phyloP scores from a whole-genome alignment of 2,888 invertebrate genomes.

The Rhorus exstirpatorius region DNA sequence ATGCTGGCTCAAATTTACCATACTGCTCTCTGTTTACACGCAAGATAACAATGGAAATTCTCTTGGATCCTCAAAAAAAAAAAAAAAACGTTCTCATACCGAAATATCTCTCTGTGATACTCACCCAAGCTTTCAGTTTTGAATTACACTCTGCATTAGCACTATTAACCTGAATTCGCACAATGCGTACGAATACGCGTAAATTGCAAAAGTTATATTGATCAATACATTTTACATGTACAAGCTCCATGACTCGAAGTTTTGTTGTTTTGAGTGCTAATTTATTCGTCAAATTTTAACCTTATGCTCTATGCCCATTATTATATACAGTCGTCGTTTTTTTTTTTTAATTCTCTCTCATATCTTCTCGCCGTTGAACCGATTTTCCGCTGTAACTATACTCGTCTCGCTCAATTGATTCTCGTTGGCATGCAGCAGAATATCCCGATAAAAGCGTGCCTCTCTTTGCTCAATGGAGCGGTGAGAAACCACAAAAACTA shows the following conservation, averaged over 20 bases:
- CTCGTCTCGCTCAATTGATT: slow-evolving; percentile 26
- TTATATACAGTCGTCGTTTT: too few species aligned
- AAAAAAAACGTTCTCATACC: not conserved
- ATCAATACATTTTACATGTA: not conserved
- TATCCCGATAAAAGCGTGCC: slow-evolving; percentile 29
- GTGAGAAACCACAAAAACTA: slow-evolving; percentile 20
- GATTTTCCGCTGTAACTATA: slow-evolving; percentile 36
- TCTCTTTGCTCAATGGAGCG: slow-evolving; percentile 23
- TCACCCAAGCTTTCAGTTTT: not conserved
- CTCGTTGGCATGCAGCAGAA: slow-evolving; percentile 8
- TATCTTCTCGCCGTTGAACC: slow-evolving; percentile 5
- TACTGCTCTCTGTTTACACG: slow-evolving; percentile 3
- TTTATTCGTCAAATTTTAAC: not conserved
- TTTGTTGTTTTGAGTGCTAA: not conserved
- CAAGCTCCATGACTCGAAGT: not conserved
- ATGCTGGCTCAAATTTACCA: slow-evolving; percentile 40
- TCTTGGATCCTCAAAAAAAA: slow-evolving; percentile 7
- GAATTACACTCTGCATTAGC: not conserved
- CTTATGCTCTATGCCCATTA: too few species aligned
- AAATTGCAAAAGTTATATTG: not conserved
- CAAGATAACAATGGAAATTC: slow-evolving; percentile 18
- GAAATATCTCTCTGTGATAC: not conserved
- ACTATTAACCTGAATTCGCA: not conserved
- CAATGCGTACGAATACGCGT: not conserved
- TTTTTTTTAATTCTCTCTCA: too few species aligned